Evolutionary conservation across 2,888 invertebrate species (phyloP).

Genomic region (Thera obeliscata): DNA sequence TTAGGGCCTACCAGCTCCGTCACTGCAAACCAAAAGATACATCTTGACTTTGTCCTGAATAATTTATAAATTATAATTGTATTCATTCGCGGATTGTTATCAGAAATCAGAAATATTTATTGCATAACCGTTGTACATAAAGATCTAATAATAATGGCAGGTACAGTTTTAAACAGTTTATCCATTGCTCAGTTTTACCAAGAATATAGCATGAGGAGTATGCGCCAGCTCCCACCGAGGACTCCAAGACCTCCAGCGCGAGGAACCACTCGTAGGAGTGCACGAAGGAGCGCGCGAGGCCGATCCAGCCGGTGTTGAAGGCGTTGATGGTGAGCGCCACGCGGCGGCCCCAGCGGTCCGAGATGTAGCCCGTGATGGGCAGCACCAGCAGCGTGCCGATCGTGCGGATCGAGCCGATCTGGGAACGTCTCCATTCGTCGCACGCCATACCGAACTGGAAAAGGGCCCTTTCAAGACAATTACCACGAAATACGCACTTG

Average conservation of each 20-base stretch:
- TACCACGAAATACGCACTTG: not conserved
- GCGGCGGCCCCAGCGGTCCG: conserved; percentile 89
- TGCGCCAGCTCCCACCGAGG: conserved; percentile 87
- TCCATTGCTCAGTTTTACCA: conserved; percentile 68
- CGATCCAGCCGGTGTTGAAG: conserved; percentile 86
- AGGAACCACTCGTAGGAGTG: conserved; percentile 88
- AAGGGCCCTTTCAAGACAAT: not conserved
- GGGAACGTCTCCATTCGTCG: conserved; percentile 88
- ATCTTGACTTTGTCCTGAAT: not conserved
- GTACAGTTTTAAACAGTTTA: too few relatives aligned
- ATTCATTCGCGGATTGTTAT: too few relatives aligned
- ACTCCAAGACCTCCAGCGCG: conserved; percentile 88
- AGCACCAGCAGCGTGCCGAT: conserved; percentile 89
- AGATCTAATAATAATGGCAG: too few relatives aligned
- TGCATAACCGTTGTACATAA: too few relatives aligned
- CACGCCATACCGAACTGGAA: conserved; percentile 86
- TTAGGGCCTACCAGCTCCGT: conserved; percentile 91
- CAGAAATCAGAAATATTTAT: too few relatives aligned
- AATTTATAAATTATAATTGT: too few relatives aligned
- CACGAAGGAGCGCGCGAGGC: conserved; percentile 88
- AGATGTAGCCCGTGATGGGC: conserved; percentile 88
- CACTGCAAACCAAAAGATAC: conserved; percentile 73
- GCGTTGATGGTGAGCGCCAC: conserved; percentile 86
- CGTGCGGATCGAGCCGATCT: conserved; percentile 90
- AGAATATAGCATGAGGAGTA: conserved; percentile 90